A percentile compares a stretch with the other conserved stretches of the same genome.
Conservation (phyloP, 2,888 invertebrate species). For the Mesoligia furuncula region DNA sequence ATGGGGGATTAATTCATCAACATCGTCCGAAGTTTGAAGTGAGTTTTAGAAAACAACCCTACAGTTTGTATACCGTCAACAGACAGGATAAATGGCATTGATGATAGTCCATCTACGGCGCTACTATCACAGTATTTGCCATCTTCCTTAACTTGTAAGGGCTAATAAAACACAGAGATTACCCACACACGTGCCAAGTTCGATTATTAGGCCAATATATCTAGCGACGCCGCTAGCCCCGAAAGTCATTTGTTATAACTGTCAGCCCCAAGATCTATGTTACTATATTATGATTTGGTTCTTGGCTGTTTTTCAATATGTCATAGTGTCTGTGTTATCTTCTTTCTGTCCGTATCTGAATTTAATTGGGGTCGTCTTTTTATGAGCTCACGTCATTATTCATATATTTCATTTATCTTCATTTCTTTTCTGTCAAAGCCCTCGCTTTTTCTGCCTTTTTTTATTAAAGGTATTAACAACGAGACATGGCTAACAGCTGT, state of each 20-base stretch:
- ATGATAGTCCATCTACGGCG: background rate
- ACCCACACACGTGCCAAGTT: conserved; percentile 33
- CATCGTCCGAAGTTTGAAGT: no score
- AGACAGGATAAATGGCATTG: background rate
- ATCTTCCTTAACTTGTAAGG: conserved; percentile 8
- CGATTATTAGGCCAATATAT: conserved; percentile 55
- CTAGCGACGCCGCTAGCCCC: conserved; percentile 15
- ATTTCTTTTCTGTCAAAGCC: conserved; percentile 4
- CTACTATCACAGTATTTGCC: background rate
- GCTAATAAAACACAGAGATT: conserved; percentile 45
- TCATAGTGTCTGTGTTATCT: conserved; percentile 36
- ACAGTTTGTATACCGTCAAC: no score
- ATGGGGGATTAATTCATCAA: no score
- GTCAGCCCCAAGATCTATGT: conserved; percentile 40
- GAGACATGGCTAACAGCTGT: no score
- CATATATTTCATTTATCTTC: conserved; percentile 12
- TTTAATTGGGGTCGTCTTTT: conserved; percentile 50
- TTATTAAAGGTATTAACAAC: background rate
- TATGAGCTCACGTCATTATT: conserved; percentile 22
- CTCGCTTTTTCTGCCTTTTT: background rate
- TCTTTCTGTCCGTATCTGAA: conserved; percentile 24
- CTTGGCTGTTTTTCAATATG: conserved; percentile 42
- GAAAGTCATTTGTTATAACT: conserved; percentile 48
- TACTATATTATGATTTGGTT: conserved; percentile 46
- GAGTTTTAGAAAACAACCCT: no score